These are phyloP conservation scores for Tor tambroides DNA, from an alignment of 2,113 vertebrate species.

Conservation along the genomic window DNA sequence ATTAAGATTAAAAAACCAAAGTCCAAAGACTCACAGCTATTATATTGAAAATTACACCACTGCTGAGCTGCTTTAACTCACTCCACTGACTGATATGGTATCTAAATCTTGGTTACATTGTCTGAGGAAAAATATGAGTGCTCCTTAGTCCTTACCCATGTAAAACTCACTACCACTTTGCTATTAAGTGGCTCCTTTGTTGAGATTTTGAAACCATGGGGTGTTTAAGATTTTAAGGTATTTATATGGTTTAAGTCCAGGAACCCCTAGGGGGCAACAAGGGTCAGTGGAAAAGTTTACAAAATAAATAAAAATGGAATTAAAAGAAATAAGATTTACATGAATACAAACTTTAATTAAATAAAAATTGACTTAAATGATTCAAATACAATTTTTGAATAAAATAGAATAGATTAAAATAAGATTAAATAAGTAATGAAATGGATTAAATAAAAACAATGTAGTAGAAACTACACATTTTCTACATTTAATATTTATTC, in stretches of 20 bases:
- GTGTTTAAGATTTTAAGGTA: neutral
- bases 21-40: neutral
- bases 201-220: neutral
- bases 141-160: neutral
- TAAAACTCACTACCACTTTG: neutral
- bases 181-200: neutral
- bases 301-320: no score
- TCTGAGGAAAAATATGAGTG: neutral
- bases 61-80: neutral
- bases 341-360: no score
- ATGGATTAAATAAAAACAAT: neutral
- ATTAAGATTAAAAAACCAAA: neutral
- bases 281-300: no score
- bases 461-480: neutral
- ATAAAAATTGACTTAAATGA: no score
- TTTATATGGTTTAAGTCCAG: no score
- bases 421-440: no score
- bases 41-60: neutral
- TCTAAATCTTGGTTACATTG: neutral
- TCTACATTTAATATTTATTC: neutral
- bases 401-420: no score
- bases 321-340: no score
- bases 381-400: no score
- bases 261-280: no score
- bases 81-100: neutral